phyloP scores from a whole-genome alignment of 2,113 vertebrate species.

The Callospermophilus lateralis region DNA sequence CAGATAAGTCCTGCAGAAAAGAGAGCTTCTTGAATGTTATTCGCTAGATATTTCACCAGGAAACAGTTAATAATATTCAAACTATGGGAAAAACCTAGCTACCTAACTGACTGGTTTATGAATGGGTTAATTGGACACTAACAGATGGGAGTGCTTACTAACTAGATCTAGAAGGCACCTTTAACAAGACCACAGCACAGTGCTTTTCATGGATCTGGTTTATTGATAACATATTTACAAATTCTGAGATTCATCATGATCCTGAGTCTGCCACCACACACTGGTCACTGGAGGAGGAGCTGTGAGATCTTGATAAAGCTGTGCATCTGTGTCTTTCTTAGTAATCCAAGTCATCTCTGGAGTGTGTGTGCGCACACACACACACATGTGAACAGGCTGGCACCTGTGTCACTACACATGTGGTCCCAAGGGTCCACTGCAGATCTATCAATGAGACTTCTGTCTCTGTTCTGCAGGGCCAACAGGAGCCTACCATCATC shows the following conservation, averaged over 20 bases:
- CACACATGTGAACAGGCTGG: background rate
- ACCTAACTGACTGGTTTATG: background rate
- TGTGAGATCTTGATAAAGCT: background rate
- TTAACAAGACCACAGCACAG: background rate
- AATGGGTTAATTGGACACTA: background rate
- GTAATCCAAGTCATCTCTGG: no score
- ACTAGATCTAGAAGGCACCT: background rate
- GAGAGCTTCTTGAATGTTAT: background rate
- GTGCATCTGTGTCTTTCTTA: background rate
- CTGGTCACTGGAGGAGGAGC: background rate
- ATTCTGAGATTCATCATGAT: background rate
- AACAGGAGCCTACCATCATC: background rate
- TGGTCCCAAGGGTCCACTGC: background rate
- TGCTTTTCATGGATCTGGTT: background rate
- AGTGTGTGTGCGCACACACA: background rate
- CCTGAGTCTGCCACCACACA: background rate
- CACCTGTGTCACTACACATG: background rate
- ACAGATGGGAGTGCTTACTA: background rate
- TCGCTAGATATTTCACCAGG: background rate
- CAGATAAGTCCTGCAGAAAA: background rate
- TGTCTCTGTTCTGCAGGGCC: background rate
- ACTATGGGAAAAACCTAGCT: rapidly evolving
- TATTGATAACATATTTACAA: background rate
- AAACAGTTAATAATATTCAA: background rate
- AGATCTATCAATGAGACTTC: background rate